phyloP scores from a whole-genome alignment of 2,113 vertebrate species.

The Gavia stellata region DNA sequence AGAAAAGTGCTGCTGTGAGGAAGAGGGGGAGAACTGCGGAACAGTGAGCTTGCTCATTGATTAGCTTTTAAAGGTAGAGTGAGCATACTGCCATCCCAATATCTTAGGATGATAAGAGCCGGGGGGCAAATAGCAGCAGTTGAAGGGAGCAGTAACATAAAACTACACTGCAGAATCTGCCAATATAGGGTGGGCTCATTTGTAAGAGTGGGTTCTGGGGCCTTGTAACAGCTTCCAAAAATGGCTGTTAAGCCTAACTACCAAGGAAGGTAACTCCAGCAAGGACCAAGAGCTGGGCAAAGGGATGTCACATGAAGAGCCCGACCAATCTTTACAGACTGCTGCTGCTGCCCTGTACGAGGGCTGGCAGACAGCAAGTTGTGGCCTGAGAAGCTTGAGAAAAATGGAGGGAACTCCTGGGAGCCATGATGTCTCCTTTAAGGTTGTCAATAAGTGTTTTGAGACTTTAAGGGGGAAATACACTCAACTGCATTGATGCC shows the following conservation, averaged over 20 bases:
- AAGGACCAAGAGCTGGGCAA: not conserved
- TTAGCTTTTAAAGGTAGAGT: not conserved
- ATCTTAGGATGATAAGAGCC: not conserved
- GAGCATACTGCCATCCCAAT: not conserved
- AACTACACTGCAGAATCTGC: not conserved
- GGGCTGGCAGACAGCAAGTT: not conserved
- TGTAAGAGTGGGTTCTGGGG: not conserved
- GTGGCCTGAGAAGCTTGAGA: not conserved
- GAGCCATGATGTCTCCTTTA: not conserved
- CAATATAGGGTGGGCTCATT: not conserved
- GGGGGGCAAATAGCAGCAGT: not conserved
- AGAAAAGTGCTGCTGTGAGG: not conserved
- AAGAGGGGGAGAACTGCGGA: not conserved
- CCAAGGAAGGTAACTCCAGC: not conserved
- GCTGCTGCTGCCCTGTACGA: not conserved
- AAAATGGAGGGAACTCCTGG: not conserved
- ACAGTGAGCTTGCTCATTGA: not conserved
- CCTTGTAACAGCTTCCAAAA: not conserved
- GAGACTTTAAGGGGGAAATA: not conserved
- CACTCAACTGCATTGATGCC: slow-evolving; percentile 82
- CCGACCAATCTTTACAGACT: not conserved
- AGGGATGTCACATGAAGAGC: not conserved
- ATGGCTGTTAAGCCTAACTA: not conserved
- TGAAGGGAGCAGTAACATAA: not conserved
- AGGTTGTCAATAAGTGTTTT: not conserved